A percentile compares a stretch with the other conserved stretches of the same genome.
Conservation (phyloP, 1,140 invertebrate species). For the Drosophila aff. region DNA sequence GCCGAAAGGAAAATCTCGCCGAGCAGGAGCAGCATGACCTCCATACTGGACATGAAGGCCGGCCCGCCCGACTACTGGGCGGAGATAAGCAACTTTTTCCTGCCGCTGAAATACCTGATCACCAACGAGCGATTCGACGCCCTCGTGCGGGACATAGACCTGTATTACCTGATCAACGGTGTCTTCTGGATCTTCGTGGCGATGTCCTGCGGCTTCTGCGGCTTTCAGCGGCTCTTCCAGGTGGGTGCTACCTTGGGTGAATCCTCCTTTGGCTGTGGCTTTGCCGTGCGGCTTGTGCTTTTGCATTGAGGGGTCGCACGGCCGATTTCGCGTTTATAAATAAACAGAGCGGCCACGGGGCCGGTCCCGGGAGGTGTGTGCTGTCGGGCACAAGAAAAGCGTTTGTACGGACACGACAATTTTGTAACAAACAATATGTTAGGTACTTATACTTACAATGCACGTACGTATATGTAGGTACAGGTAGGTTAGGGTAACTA, state of each 20-base stretch:
- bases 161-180: slow-evolving; percentile 80
- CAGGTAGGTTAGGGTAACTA: background rate
- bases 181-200: slow-evolving; percentile 82
- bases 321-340: slow-evolving; percentile 65
- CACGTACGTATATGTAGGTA: background rate
- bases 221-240: slow-evolving; percentile 78
- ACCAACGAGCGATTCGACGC: slow-evolving; percentile 80
- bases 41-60: slow-evolving; percentile 81
- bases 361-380: slow-evolving; percentile 8
- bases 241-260: slow-evolving; percentile 42
- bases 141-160: slow-evolving; percentile 74
- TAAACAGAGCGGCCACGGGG: slow-evolving; percentile 56
- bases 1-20: slow-evolving; percentile 22
- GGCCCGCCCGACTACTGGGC: slow-evolving; percentile 79
- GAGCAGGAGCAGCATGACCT: slow-evolving; percentile 52
- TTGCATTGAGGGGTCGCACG: slow-evolving; percentile 50
- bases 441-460: background rate
- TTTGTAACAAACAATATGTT: slow-evolving; percentile 1
- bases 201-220: slow-evolving; percentile 70
- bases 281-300: slow-evolving; percentile 18
- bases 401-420: background rate
- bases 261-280: background rate
- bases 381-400: slow-evolving; percentile 5
- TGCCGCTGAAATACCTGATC: slow-evolving; percentile 78
- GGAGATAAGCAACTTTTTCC: slow-evolving; percentile 79